Evolutionary conservation across 2,888 invertebrate genomes (phyloP), one percentile per base, ranked within the genome.

Genomic region (Quadroppia sp.): DNA sequence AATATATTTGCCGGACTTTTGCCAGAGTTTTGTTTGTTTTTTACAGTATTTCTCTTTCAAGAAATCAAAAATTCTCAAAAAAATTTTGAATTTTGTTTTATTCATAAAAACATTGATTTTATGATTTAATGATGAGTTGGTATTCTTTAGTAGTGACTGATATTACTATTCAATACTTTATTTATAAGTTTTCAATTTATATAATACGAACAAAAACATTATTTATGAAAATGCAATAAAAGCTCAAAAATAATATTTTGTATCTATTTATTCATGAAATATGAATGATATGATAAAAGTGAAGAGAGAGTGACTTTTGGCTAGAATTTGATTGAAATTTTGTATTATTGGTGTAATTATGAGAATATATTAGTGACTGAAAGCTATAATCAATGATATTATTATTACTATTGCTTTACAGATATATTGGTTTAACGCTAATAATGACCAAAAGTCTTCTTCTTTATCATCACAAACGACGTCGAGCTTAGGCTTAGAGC

Each of bases 361-460:
- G 45, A 2, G 45, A 15, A 45, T 11, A 45, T 7, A 15, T 45
- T 2, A 15, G 11, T 45, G 45, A 11, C 11, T 45, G 11, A 45
- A 15, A 45, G 25, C 17, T 53, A 20, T 23, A 53, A 53, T 53
- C 25, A 53, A 53, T 53, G 20, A 23, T 59, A 9, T 59, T 59
- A 25, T 59, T 59, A 59, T 17, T 30, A 6, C 28, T 1, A n/a
- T n/a, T n/a, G n/a, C n/a, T 59, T 59, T 59, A 13, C 56, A 59
- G 56, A 30, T 17, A 25, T 59, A n/a, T n/a, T 17, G 13, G 25
- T 30, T 30, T 13, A 25, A 30, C 30, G 28, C 30, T 30, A 59
- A 25, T n/a, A 59, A 59, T 59, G 56, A 59, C 28, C 20, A 30
- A 59, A 59, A 59, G 53, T n/a, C 7, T 20, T 53, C 53, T 23